These are phyloP conservation scores for Drosophila paramelanica DNA, from an alignment of 2,888 invertebrate genomes.

Conservation along the genomic window DNA sequence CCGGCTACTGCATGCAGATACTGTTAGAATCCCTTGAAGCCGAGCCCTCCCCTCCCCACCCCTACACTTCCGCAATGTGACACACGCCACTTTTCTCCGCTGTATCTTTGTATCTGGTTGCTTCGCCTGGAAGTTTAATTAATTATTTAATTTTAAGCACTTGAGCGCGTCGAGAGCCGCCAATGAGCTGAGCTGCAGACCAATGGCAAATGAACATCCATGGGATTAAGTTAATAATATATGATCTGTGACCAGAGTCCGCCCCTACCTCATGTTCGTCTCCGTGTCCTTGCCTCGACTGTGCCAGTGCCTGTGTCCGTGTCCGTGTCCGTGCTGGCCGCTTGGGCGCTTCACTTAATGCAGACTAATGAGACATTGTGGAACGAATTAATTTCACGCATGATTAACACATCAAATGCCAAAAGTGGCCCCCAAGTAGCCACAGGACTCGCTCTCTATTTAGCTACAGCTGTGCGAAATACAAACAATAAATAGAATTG, in stretches of 20 bases:
- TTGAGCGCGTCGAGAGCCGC: constrained; percentile 72
- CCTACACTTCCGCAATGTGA: too few species aligned
- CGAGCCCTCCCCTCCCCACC: neutral
- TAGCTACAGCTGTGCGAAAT: neutral
- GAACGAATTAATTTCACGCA: constrained; percentile 83
- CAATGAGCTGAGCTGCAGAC: constrained; percentile 62
- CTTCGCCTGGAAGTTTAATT: constrained; percentile 70
- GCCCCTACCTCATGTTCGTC: constrained; percentile 10
- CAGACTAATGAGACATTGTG: constrained; percentile 82
- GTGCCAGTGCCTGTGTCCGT: constrained; percentile 32
- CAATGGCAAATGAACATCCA: constrained; percentile 63
- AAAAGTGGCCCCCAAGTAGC: constrained; percentile 30
- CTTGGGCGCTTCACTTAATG: constrained; percentile 77
- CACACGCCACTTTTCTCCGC: too few species aligned
- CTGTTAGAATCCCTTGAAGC: constrained; percentile 20
- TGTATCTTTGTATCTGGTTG: constrained; percentile 23
- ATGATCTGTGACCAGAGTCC: constrained; percentile 59
- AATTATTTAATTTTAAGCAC: constrained; percentile 81
- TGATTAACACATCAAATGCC: constrained; percentile 82
- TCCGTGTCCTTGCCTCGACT: constrained; percentile 16
- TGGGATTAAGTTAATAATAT: constrained; percentile 81
- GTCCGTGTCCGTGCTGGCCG: constrained; percentile 51
- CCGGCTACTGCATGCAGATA: constrained; percentile 44
- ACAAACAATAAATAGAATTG: constrained; percentile 13
- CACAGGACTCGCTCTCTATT: neutral